Conservation (phyloP, 2,113 vertebrate species). For the Sceloporus tristichus region DNA sequence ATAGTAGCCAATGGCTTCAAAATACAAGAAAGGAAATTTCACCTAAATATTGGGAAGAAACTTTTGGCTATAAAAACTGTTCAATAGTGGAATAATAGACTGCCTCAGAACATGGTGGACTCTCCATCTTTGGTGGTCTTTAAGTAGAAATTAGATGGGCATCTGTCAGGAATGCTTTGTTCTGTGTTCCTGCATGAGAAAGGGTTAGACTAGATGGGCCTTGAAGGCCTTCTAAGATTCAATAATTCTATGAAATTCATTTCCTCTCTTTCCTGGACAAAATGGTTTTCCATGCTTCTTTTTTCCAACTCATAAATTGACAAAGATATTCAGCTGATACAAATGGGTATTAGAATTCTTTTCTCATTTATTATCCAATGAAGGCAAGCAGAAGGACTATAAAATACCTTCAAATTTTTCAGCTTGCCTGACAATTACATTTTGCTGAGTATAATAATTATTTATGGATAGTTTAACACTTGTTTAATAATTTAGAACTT, state of each 20-base stretch:
- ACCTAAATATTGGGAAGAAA: too few relatives aligned
- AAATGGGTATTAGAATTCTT: conserved; percentile 61
- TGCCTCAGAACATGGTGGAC: too few relatives aligned
- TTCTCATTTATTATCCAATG: conserved; percentile 60
- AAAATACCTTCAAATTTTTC: conserved; percentile 56
- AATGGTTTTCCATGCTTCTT: conserved; percentile 32
- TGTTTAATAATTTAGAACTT: conserved; percentile 51
- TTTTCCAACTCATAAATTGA: conserved; percentile 12
- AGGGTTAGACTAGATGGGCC: too few relatives aligned
- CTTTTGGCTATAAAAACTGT: too few relatives aligned
- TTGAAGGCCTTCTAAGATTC: too few relatives aligned
- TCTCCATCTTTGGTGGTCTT: not conserved
- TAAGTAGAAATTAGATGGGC: too few relatives aligned
- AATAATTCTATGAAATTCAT: not conserved
- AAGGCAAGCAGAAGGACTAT: conserved; percentile 56
- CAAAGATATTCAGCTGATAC: conserved; percentile 42
- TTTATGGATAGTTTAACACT: conserved; percentile 44
- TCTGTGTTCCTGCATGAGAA: too few relatives aligned
- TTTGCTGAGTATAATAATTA: conserved; percentile 50
- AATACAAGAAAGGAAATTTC: too few relatives aligned
- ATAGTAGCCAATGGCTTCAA: too few relatives aligned
- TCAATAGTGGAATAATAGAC: too few relatives aligned
- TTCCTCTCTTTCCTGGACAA: not conserved
- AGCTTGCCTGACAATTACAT: conserved; percentile 46
- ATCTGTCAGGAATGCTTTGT: too few relatives aligned